Evolutionary conservation across 2,113 vertebrate species (phyloP).

Genomic region (Ivindomyrus marchei): DNA sequence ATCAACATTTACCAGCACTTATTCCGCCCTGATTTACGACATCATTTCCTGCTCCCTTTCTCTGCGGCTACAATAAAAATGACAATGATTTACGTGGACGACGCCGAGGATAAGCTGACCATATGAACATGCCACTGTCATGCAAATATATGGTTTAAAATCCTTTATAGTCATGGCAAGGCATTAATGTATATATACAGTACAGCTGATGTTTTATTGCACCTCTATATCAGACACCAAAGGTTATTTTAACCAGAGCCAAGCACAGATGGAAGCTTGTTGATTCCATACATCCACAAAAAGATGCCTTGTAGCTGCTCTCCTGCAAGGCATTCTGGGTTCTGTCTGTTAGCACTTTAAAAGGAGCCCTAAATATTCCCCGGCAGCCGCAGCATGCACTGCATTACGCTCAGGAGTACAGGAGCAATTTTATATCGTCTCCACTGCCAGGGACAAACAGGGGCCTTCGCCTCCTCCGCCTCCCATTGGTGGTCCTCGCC

Average conservation of each 20-base stretch:
- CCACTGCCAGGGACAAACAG: neutral
- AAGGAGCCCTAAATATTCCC: neutral
- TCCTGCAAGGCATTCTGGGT: neutral
- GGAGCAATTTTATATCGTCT: neutral
- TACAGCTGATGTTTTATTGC: neutral
- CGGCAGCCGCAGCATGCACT: neutral
- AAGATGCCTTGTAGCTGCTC: neutral
- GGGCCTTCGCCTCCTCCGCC: neutral
- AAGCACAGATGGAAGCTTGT: neutral
- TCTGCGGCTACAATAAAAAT: conserved; percentile 25
- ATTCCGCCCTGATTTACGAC: conserved; percentile 34
- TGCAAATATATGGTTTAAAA: conserved; percentile 1
- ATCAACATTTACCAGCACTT: conserved; percentile 44
- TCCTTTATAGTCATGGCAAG: neutral
- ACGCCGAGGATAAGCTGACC: neutral
- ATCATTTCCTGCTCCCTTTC: conserved; percentile 42
- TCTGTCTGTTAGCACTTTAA: neutral
- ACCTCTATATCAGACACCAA: neutral
- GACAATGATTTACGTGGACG: conserved; percentile 32
- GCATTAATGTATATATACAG: neutral
- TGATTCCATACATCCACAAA: neutral
- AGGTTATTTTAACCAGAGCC: neutral
- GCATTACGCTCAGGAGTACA: neutral
- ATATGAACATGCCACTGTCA: conserved; percentile 32
- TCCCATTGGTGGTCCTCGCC: neutral